These are phyloP conservation scores for Oryctes rhinoceros DNA, from an alignment of 1,140 invertebrate species.

Conservation along the genomic window DNA sequence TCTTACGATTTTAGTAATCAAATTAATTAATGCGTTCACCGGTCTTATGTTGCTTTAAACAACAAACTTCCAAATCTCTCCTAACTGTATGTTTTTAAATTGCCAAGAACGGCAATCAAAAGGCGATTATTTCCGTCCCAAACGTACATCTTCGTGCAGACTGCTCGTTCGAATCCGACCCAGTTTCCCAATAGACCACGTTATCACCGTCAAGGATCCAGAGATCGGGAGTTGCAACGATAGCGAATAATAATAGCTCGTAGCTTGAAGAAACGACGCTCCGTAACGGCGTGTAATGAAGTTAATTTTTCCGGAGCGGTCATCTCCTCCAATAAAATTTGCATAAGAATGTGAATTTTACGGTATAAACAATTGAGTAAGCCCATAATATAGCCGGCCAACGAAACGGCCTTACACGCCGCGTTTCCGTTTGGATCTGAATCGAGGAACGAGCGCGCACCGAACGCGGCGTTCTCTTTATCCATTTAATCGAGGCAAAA, in stretches of 20 bases:
- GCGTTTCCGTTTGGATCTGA: background rate
- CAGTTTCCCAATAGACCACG: background rate
- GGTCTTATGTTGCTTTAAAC: too few species aligned
- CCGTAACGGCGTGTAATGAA: constrained; percentile 1
- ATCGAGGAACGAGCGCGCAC: background rate
- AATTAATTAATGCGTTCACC: too few species aligned
- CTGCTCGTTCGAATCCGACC: background rate
- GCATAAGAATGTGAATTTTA: constrained; percentile 10
- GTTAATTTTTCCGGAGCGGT: constrained; percentile 14
- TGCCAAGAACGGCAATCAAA: too few species aligned
- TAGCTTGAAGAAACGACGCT: background rate
- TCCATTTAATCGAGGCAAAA: background rate
- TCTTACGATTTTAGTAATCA: too few species aligned
- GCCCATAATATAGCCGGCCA: background rate
- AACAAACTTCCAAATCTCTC: too few species aligned
- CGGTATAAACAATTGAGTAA: background rate
- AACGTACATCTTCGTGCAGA: too few species aligned
- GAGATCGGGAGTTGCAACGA: background rate
- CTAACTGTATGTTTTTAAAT: too few species aligned
- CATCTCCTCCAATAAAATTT: constrained; percentile 3
- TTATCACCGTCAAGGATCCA: background rate
- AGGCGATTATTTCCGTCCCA: too few species aligned
- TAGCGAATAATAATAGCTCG: background rate
- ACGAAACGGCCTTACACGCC: background rate
- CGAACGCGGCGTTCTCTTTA: background rate